These are phyloP conservation scores for Vimba vimba DNA, from an alignment of 2,113 vertebrate species.

Conservation along the genomic window DNA sequence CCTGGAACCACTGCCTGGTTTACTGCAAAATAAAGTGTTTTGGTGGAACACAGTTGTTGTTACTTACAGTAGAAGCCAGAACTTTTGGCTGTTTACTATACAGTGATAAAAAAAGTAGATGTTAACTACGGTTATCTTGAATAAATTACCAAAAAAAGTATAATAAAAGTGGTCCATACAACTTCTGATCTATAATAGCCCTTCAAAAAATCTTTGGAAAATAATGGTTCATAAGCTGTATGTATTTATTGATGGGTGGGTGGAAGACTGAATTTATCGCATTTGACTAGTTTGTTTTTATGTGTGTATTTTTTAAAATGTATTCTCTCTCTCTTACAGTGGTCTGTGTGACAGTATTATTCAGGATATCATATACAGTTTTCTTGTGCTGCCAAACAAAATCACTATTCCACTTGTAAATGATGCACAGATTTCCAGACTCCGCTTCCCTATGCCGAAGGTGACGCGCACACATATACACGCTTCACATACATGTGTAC, in stretches of 20 bases:
- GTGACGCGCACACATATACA: constrained; percentile 63
- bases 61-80: neutral
- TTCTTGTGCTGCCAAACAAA: constrained; percentile 91
- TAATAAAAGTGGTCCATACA: neutral
- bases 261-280: neutral
- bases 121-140: neutral
- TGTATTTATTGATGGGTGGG: neutral
- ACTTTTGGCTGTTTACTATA: neutral
- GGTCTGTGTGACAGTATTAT: constrained; percentile 91
- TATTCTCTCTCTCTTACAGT: constrained; percentile 68
- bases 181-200: neutral
- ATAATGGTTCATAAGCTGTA: too few relatives aligned
- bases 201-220: neutral
- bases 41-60: neutral
- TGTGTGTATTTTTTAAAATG: neutral
- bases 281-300: neutral
- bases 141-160: neutral
- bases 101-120: neutral
- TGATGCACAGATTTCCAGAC: constrained; percentile 82
- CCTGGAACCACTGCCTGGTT: neutral
- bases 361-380: constrained; percentile 90
- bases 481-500: neutral
- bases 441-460: constrained; percentile 93
- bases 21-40: neutral
- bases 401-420: constrained; percentile 92